Base-by-base conservation (phyloP, 1,140 invertebrate genomes). In the Oscheius sp. region DNA sequence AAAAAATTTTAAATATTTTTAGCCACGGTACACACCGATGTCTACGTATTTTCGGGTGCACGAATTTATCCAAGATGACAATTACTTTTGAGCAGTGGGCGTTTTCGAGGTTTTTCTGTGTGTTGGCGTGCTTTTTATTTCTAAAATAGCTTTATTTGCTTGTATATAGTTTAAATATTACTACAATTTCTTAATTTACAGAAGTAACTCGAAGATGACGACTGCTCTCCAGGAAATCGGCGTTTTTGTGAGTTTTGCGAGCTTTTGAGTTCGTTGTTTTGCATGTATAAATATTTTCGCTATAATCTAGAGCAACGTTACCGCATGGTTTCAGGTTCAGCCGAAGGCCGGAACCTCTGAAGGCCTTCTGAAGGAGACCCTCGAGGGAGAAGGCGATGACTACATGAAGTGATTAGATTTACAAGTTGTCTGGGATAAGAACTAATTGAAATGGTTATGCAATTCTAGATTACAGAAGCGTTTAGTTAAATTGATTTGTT, bases 191-290 rank as follows among this genome's bases (percentile, higher is more conserved):
- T 42, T 42, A 10, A 10, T n/a, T 10, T 10, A n/a, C 10, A 42
- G 38, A 10, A n/a, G n/a, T 10, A 10, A 42, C n/a, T 42, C 55
- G 13, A 59, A 13, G 10, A 42, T 38, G 61, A n/a, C 61, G 4
- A 10, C 61, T 29, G 15, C 61, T 13, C 61, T 63, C 35, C 61
- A 63, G 31, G 61, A 63, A 18, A 63, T 63, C 61, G 61, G 61
- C 13, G 15, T 63, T 10, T 10, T 34, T 13, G 61, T 63, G 13
- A 63, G 55, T 59, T 45, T 45, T 45, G 23, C 0, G 23, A 45
- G 23, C 18, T 18, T 45, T 45, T 15, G 0, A 45, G 42, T 18
- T 45, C 18, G 18, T 45, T 45, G 15, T 64, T 42, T 63, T 63
- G 7, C 59, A 15, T 63, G 59, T 15, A 20, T 20, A 15, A 20